phyloP scores from a whole-genome alignment of 2,888 invertebrate genomes.

The Nemotelus pantherinus region DNA sequence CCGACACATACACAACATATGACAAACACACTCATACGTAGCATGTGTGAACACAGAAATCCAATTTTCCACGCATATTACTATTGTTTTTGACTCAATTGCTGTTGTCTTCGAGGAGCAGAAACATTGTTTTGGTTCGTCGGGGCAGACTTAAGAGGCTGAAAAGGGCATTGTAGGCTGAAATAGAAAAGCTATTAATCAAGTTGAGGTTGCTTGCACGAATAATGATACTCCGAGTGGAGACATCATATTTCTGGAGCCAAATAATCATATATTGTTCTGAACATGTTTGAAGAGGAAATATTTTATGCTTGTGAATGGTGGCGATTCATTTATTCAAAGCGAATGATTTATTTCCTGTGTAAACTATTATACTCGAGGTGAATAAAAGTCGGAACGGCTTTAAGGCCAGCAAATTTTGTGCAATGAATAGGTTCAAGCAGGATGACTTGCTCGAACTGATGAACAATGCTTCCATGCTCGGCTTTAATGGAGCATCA shows the following conservation, averaged over 20 bases:
- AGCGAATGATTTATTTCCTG: constrained; percentile 1
- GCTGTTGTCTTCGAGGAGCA: background rate
- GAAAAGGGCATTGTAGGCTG: background rate
- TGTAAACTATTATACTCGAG: background rate
- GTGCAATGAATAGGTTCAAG: background rate
- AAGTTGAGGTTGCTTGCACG: background rate
- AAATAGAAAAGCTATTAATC: constrained; percentile 23
- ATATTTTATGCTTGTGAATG: background rate
- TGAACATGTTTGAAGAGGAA: constrained; percentile 12
- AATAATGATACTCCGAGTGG: constrained; percentile 8
- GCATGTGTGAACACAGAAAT: background rate
- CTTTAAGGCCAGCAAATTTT: background rate
- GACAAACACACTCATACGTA: too few relatives aligned
- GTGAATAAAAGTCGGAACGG: background rate
- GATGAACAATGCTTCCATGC: too few relatives aligned
- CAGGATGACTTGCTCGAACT: too few relatives aligned
- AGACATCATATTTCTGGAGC: constrained; percentile 27
- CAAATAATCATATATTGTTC: constrained; percentile 5
- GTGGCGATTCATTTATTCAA: background rate
- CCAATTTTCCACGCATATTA: constrained; percentile 18
- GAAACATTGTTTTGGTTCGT: background rate
- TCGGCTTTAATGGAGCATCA: too few relatives aligned
- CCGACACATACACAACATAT: too few relatives aligned
- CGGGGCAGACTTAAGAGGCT: too few relatives aligned
- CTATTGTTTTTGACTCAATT: constrained; percentile 6